A percentile compares a stretch with the other conserved stretches of the same genome.
Evolutionary conservation across 2,888 invertebrate genomes (phyloP).

Genomic region (Nymphalis urticae): DNA sequence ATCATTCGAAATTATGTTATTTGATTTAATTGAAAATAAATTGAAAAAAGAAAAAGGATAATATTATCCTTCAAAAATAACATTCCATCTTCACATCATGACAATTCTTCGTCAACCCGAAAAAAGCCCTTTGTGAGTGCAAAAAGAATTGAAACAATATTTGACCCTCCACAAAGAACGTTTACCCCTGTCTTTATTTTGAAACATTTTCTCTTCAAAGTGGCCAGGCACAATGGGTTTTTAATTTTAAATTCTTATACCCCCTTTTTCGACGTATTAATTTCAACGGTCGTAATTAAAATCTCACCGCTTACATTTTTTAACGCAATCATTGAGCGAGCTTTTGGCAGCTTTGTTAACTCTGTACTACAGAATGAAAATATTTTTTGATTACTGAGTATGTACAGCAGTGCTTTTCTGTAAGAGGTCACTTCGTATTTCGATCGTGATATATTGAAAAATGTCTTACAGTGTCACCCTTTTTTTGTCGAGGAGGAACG

Average conservation of each 20-base stretch:
- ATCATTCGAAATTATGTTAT: no score
- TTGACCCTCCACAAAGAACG: conserved; percentile 4
- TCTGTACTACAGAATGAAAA: neutral
- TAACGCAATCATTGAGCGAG: conserved; percentile 18
- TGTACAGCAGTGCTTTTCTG: neutral
- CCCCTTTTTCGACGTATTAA: conserved; percentile 11
- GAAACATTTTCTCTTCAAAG: conserved; percentile 13
- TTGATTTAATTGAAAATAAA: no score
- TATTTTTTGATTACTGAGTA: neutral
- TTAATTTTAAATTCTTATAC: conserved; percentile 15
- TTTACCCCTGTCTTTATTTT: conserved; percentile 1
- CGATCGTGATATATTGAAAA: neutral
- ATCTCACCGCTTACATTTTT: conserved; percentile 30
- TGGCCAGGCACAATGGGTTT: conserved; percentile 19
- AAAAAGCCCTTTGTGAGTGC: neutral
- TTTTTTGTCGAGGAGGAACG: no score
- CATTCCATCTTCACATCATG: neutral
- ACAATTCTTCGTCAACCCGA: neutral
- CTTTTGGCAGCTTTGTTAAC: neutral
- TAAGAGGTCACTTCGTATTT: no score
- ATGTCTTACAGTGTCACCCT: neutral
- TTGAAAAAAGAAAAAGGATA: no score
- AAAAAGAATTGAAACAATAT: conserved; percentile 2
- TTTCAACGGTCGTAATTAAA: conserved; percentile 29
- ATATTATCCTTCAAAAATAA: no score